phyloP scores from a whole-genome alignment of 2,888 invertebrate genomes.

The Marasmarcha lunaedactyla region DNA sequence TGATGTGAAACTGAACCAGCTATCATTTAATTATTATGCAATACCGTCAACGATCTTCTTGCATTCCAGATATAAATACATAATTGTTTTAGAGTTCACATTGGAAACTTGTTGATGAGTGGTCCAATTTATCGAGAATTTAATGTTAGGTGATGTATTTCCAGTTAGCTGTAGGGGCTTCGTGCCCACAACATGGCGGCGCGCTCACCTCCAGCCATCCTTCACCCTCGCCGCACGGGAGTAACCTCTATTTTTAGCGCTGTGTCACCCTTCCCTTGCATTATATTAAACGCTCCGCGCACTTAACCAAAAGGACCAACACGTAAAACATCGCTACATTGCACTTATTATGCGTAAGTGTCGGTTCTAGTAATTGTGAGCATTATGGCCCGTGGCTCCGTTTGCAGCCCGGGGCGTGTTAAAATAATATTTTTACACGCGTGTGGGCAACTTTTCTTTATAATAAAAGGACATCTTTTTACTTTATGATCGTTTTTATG shows the following conservation, averaged over 20 bases:
- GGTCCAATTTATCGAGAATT: neutral
- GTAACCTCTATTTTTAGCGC: slow-evolving; percentile 63
- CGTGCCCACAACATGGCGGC: neutral
- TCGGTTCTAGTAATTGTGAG: neutral
- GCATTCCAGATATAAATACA: neutral
- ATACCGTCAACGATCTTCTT: neutral
- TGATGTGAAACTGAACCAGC: neutral
- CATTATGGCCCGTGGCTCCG: neutral
- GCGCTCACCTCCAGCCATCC: slow-evolving; percentile 27
- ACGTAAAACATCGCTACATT: slow-evolving; percentile 5
- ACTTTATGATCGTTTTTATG: neutral
- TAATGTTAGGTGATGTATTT: neutral
- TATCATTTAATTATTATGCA: neutral
- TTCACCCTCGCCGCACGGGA: slow-evolving; percentile 25
- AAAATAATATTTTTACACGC: neutral
- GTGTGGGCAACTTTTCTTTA: neutral
- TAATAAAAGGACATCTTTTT: neutral
- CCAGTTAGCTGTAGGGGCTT: neutral
- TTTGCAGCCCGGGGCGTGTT: neutral
- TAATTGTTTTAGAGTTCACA: too few relatives aligned
- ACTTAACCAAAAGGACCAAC: neutral
- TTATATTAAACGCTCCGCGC: slow-evolving; percentile 19
- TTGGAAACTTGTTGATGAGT: too few relatives aligned
- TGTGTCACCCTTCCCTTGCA: slow-evolving; percentile 55
- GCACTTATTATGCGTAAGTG: neutral